Evolutionary conservation across 2,797 vertebrate genomes (phyloP).

Genomic region (Moxostoma hubbsi): DNA sequence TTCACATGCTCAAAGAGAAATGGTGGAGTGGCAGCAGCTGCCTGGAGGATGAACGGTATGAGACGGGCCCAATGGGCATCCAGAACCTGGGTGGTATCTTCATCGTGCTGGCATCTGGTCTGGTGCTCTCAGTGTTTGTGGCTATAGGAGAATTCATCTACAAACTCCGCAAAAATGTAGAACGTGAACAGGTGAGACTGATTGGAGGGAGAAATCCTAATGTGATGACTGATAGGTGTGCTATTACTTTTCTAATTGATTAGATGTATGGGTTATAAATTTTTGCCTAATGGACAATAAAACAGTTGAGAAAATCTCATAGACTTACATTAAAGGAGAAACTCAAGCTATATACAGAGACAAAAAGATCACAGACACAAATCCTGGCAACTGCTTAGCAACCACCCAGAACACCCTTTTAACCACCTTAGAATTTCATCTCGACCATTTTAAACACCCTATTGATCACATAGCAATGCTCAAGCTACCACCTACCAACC

Average conservation of each 20-base stretch:
- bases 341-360: too few species aligned
- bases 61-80: slow-evolving; percentile 94
- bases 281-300: too few species aligned
- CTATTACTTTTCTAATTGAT: background rate
- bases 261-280: too few species aligned
- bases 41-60: slow-evolving; percentile 90
- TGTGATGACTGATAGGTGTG: background rate
- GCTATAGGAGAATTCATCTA: slow-evolving; percentile 97
- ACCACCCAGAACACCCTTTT: background rate
- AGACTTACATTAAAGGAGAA: too few species aligned
- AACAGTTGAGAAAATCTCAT: too few species aligned
- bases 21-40: slow-evolving; percentile 97
- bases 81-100: slow-evolving; percentile 98
- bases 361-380: too few species aligned
- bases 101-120: slow-evolving; percentile 93
- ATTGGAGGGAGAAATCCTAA: background rate
- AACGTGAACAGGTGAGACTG: slow-evolving; percentile 89
- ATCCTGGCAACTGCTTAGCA: too few species aligned
- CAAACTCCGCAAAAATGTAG: slow-evolving; percentile 93
- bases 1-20: slow-evolving; percentile 96
- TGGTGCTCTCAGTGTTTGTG: slow-evolving; percentile 94
- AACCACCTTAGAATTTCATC: background rate
- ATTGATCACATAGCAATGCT: too few species aligned
- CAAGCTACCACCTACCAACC: too few species aligned
- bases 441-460: too few species aligned